phyloP scores from a whole-genome alignment of 2,113 vertebrate genomes.

The Oreochromis niloticus region DNA sequence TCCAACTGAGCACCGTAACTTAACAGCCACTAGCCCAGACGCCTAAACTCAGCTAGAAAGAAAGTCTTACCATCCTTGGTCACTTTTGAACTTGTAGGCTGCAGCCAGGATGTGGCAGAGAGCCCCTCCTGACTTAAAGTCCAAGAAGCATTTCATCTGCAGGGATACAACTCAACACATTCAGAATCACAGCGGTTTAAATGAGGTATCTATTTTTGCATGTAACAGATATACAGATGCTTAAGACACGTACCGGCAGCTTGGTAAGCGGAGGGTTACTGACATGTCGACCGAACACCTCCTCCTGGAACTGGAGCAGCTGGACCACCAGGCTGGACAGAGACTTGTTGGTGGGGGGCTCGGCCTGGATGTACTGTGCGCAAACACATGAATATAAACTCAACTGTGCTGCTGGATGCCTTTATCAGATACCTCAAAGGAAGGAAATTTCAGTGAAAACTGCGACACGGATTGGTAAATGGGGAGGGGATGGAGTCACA shows the following conservation, averaged over 20 bases:
- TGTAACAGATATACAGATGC: not conserved
- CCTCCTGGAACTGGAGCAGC: conserved; percentile 95
- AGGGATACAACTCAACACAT: conserved; percentile 11
- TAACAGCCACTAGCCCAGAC: not conserved
- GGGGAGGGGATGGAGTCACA: not conserved
- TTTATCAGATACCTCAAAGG: not conserved
- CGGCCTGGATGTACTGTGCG: conserved; percentile 90
- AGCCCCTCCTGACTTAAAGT: conserved; percentile 95
- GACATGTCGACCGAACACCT: conserved; percentile 95
- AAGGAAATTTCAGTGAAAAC: not conserved
- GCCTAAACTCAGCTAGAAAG: not conserved
- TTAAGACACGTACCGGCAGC: conserved; percentile 74
- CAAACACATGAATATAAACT: not conserved
- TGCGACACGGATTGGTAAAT: not conserved
- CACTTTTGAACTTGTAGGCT: conserved; percentile 98
- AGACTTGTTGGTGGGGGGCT: conserved; percentile 96
- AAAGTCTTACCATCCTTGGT: conserved; percentile 93
- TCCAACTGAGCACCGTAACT: not conserved
- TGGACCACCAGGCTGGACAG: conserved; percentile 95
- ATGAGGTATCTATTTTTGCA: not conserved
- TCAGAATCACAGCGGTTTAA: not conserved
- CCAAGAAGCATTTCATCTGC: conserved; percentile 96
- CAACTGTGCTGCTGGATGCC: not conserved
- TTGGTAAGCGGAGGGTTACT: conserved; percentile 96
- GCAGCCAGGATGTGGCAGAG: conserved; percentile 95